Percentiles rank a stretch among this genome's conserved stretches.
Conservation (phyloP, 2,797 vertebrate species). For the Myotis myotis region DNA sequence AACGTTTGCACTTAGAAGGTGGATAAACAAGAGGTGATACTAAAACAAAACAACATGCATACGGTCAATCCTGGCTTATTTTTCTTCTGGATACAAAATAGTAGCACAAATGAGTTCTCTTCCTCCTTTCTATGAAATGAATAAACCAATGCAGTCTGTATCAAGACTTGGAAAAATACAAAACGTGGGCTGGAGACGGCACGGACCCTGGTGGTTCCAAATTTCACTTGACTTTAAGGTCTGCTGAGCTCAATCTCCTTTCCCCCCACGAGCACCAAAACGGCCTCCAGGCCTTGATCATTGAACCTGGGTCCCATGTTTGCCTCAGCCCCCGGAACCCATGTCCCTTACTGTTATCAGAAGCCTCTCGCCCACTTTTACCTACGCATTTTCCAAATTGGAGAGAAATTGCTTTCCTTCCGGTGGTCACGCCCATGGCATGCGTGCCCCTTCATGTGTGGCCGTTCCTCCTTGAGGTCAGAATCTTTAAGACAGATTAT, state of each 20-base stretch:
- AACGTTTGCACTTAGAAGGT: background rate
- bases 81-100: background rate
- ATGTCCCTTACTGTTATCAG: background rate
- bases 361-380: background rate
- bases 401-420: background rate
- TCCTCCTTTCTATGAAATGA: background rate
- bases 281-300: background rate
- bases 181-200: background rate
- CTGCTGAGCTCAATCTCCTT: background rate
- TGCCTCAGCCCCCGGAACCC: background rate
- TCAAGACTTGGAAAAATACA: background rate
- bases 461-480: background rate
- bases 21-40: background rate
- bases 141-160: background rate
- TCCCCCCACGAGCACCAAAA: background rate
- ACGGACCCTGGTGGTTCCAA: background rate
- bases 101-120: background rate
- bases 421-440: too few relatives aligned
- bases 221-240: background rate
- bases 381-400: background rate
- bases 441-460: fast-evolving
- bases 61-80: background rate
- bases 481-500: background rate
- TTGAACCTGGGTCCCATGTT: background rate
- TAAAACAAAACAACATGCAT: background rate